Evolutionary conservation across 2,888 invertebrate species (phyloP).

Genomic region (Oxytorus armatus): DNA sequence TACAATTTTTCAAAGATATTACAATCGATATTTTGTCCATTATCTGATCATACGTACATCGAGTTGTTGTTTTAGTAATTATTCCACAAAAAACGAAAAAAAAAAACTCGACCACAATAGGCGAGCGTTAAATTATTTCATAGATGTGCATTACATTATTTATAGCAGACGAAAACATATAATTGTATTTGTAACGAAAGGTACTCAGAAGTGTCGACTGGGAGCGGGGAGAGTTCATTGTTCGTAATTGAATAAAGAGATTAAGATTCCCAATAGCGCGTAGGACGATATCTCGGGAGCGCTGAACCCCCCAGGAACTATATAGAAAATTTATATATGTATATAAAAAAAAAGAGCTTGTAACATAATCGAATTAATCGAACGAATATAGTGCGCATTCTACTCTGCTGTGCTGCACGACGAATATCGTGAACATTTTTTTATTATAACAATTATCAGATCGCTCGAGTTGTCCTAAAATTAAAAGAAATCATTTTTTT

Average conservation of each 20-base stretch:
- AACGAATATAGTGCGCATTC: constrained; percentile 43
- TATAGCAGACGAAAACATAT: neutral
- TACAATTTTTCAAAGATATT: no score
- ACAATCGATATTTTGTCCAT: no score
- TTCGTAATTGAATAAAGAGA: constrained; percentile 66
- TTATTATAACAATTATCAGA: neutral
- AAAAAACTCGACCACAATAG: neutral
- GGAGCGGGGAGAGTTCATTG: constrained; percentile 46
- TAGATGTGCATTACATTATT: neutral
- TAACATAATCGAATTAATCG: constrained; percentile 68
- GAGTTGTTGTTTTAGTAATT: no score
- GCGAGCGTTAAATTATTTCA: neutral
- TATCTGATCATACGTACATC: no score
- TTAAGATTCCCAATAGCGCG: constrained; percentile 60
- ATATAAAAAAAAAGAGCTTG: neutral
- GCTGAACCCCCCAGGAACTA: constrained; percentile 60
- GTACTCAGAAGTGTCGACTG: constrained; percentile 2
- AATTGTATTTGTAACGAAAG: constrained; percentile 10
- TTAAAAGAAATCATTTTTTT: no score
- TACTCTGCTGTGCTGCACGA: constrained; percentile 15
- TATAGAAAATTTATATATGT: neutral
- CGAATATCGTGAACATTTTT: constrained; percentile 5
- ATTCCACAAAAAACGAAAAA: neutral
- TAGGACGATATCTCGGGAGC: constrained; percentile 44
- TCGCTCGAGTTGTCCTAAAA: neutral